Base-by-base conservation (phyloP, 2,888 invertebrate species). In the Eristalinus aeneus region DNA sequence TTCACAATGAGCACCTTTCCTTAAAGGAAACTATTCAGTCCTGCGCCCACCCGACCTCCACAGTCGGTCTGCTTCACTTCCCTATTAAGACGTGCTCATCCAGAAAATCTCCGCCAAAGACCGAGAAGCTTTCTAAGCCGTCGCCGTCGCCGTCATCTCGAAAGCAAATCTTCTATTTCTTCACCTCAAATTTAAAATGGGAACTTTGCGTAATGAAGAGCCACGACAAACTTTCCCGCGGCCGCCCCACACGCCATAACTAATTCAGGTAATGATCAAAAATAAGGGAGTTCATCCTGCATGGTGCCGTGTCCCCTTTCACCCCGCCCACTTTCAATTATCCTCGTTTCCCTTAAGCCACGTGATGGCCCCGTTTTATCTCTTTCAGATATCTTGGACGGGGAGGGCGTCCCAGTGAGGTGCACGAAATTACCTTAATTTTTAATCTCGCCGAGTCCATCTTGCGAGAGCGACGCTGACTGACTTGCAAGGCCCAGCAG, bases 221-320 rank as follows among this genome's bases (percentile, higher is more conserved):
- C 54, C 60, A 84, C 60, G 79, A 77, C 81, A 72, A 82, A 85
- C 80, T 79, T 85, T 76, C 23, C 71, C 75, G 12, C 34, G 34
- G 68, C 73, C 58, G 27, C 27, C 78, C 72, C 65, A 46, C 65
- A 32, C 75, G 56, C 61, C 63, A 71, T 75, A 85, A 73, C 68
- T 76, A 77, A 85, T 81, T 80, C 85, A 81, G 76, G 85, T 81
- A 81, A 85, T 77, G 81, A 76, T 85, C 64, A 85, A 76, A 71
- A 81, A 85, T 85, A 85, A 85, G 81, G 61, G 81, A 76, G 76
- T 80, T 80, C 85, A 76, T 72, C 80, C 76, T 63, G 84, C 67
- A 80, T 54, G 67, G 58, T 46, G 73, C 36, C 34, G 27, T 12
- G n/a, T 22, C 20, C 20, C 23, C n/a, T n/a, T n/a, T n/a, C n/a